Percentiles rank a stretch among this genome's conserved stretches.
Conservation (phyloP, 2,113 vertebrate genomes). For the Dasypus novemcinctus region DNA sequence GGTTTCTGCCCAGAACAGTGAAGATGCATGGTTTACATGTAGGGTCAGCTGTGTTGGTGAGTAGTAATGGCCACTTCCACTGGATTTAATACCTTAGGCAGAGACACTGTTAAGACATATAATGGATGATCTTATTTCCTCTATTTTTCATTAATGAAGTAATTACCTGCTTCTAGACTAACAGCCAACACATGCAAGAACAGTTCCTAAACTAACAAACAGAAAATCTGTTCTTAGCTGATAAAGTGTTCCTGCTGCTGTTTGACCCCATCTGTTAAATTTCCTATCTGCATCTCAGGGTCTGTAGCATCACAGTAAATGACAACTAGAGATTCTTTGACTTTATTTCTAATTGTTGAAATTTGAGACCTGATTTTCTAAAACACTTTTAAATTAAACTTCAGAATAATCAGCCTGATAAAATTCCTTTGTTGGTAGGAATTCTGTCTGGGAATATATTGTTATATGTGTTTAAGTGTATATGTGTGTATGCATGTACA, state of each 20-base stretch:
- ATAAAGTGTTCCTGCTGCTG: neutral
- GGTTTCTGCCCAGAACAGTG: neutral
- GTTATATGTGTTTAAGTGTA: no score
- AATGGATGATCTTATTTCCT: conserved; percentile 7
- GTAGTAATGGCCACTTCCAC: accelerated
- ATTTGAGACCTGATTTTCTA: neutral
- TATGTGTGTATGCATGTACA: neutral
- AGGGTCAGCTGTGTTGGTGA: neutral
- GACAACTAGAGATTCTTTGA: neutral
- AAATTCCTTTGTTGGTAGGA: neutral
- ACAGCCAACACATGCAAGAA: conserved; percentile 20
- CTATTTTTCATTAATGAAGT: conserved; percentile 52
- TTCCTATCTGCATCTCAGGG: neutral
- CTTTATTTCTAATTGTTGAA: neutral
- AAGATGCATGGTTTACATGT: accelerated
- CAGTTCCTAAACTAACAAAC: neutral
- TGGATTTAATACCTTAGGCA: neutral
- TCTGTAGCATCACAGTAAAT: neutral
- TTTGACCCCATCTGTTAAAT: neutral
- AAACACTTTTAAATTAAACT: neutral
- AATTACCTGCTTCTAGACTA: neutral
- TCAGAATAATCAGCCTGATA: neutral
- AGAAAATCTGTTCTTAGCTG: conserved; percentile 42
- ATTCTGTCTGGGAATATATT: neutral
- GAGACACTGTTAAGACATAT: neutral